These are phyloP conservation scores for Archips xylosteana DNA, from an alignment of 2,888 invertebrate species.

Conservation along the genomic window DNA sequence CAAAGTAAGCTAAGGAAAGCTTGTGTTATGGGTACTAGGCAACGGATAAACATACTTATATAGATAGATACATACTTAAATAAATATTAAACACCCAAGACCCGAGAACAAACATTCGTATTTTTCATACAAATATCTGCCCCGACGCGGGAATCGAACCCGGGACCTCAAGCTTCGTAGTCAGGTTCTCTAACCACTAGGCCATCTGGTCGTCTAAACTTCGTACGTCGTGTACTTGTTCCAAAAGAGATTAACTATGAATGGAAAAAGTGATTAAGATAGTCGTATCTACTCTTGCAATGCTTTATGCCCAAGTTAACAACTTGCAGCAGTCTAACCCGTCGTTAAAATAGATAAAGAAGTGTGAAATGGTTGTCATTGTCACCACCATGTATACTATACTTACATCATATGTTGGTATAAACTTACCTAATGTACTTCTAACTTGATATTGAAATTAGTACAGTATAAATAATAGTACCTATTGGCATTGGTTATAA, in stretches of 20 bases:
- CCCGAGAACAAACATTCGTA: no score
- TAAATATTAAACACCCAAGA: no score
- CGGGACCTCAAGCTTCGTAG: no score
- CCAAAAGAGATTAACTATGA: constrained; percentile 3
- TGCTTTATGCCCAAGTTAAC: constrained; percentile 26
- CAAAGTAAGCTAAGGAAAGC: no score
- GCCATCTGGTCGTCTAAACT: no score
- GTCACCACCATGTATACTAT: not conserved
- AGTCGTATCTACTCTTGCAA: constrained; percentile 20
- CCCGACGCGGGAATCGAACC: no score
- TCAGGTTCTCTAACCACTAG: no score
- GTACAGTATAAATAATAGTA: not conserved
- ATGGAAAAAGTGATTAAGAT: constrained; percentile 35
- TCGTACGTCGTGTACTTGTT: no score
- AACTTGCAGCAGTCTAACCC: constrained; percentile 21
- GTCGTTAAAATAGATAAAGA: constrained; percentile 2
- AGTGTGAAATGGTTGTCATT: constrained; percentile 25
- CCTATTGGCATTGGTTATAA: not conserved
- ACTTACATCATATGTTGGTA: not conserved
- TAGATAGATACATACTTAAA: no score
- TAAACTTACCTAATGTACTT: not conserved
- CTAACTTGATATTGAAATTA: not conserved
- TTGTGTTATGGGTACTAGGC: no score
- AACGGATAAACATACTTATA: no score
- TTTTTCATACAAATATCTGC: no score